Evolutionary conservation across 2,797 vertebrate genomes (phyloP).

Genomic region (Crocodylus rhombifer): DNA sequence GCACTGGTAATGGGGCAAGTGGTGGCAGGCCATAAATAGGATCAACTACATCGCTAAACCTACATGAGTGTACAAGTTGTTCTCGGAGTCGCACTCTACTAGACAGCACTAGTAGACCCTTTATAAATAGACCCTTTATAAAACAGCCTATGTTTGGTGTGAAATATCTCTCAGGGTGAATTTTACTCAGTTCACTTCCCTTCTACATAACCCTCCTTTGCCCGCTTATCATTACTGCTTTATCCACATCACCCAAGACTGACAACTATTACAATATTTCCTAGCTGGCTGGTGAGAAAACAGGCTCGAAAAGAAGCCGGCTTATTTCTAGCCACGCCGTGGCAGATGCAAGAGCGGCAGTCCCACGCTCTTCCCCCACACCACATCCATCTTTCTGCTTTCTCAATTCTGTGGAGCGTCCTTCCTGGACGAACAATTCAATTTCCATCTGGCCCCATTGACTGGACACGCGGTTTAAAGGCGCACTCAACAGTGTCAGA

Average conservation of each 20-base stretch:
- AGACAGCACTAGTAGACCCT: background rate
- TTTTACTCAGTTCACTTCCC: background rate
- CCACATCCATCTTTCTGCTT: slow-evolving; percentile 12
- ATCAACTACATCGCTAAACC: background rate
- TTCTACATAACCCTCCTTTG: background rate
- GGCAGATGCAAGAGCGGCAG: background rate
- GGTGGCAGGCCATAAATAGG: background rate
- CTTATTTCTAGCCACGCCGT: slow-evolving; percentile 53
- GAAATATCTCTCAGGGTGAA: background rate
- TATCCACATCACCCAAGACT: too few relatives aligned
- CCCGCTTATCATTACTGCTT: background rate
- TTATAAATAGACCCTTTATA: background rate
- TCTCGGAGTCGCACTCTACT: rapidly evolving
- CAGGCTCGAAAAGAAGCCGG: slow-evolving; percentile 4
- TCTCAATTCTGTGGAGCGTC: slow-evolving; percentile 26
- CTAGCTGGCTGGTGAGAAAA: slow-evolving; percentile 54
- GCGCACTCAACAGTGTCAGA: slow-evolving; percentile 50
- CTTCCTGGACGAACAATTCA: slow-evolving; percentile 23
- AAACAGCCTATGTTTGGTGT: background rate
- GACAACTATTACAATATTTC: background rate
- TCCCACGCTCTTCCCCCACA: background rate
- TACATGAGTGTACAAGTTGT: background rate
- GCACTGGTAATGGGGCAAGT: too few relatives aligned
- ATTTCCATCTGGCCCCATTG: slow-evolving; percentile 49
- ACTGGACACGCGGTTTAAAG: slow-evolving; percentile 51